Conservation (phyloP, 2,888 invertebrate species). For the Macaria liturata region DNA sequence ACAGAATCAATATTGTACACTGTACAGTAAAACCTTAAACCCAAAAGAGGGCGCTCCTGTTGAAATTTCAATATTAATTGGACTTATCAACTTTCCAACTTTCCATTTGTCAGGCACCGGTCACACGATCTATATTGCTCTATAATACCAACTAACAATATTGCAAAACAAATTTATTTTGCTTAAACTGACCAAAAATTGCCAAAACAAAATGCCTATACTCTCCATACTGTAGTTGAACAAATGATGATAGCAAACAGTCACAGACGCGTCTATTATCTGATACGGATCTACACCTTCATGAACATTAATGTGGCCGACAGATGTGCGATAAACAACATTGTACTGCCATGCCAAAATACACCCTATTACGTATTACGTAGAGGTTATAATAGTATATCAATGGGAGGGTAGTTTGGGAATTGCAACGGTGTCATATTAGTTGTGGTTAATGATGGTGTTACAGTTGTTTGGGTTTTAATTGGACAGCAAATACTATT, state of each 20-base stretch:
- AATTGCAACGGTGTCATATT: conserved; percentile 32
- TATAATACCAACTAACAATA: no score
- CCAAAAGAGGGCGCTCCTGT: no score
- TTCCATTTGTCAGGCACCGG: no score
- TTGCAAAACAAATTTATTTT: no score
- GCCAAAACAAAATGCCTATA: background rate
- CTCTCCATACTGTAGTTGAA: background rate
- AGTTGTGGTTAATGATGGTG: background rate
- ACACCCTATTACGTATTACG: conserved; percentile 19
- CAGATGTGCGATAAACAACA: conserved; percentile 69
- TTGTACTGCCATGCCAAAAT: conserved; percentile 37
- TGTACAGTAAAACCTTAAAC: no score
- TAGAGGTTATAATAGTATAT: background rate
- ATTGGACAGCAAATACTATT: no score
- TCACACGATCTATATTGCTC: no score
- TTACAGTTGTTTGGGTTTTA: no score
- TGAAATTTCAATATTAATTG: no score
- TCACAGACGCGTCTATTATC: conserved; percentile 70
- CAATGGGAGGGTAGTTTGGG: background rate
- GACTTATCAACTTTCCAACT: no score
- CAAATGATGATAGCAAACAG: conserved; percentile 45
- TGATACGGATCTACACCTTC: conserved; percentile 77
- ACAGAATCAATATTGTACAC: no score
- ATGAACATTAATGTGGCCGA: conserved; percentile 76
- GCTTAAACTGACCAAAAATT: no score